Evolutionary conservation across 2,113 vertebrate species (phyloP), one percentile per base, ranked within the genome.

Genomic region (Orthonyx spaldingii): DNA sequence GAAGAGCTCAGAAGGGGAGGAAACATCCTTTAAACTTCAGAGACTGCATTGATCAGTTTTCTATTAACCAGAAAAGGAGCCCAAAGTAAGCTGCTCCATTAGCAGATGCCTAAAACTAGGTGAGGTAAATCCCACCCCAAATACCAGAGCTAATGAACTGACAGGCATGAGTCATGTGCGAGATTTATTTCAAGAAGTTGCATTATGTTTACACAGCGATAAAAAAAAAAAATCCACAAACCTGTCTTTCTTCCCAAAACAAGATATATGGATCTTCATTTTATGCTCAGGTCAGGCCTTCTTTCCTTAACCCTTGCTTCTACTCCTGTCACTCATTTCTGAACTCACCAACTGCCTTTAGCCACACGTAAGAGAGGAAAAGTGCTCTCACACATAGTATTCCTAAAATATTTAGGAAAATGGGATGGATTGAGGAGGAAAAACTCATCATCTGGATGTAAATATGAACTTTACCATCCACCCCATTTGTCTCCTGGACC

Each of bases 61-160:
- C 90, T 32, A 13, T 64, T 82, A 53, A 81, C 65, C 49, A 59
- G 55, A 57, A 41, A 93, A 70, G 77, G 26, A 93, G 65, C 47
- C 64, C 55, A 22, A 60, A 69, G 49, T 1, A 65, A 77, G 69
- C 18, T 63, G 69, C 60, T 78, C 69, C 15, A 57, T 9, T 46
- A 44, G 65, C 7, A 92, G 82, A 55, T 56, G 65, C 69, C 77
- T 87, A 53, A 41, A 89, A 46, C 64, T 17, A 89, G 78, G 78
- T n/a, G 65, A 94, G 78, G 88, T 75, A 91, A 95, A 95, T 84
- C 87, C 85, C 92, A 95, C 71, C 92, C 92, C 63, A 59, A 94
- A 89, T 89, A 66, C 80, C 87, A 65, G 64, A 74, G 94, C 93
- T 81, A 52, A 77, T 41, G 27, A 64, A 77, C 1, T 81, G 90